Conservation (phyloP, 2,113 vertebrate genomes). For the Lates calcarifer region DNA sequence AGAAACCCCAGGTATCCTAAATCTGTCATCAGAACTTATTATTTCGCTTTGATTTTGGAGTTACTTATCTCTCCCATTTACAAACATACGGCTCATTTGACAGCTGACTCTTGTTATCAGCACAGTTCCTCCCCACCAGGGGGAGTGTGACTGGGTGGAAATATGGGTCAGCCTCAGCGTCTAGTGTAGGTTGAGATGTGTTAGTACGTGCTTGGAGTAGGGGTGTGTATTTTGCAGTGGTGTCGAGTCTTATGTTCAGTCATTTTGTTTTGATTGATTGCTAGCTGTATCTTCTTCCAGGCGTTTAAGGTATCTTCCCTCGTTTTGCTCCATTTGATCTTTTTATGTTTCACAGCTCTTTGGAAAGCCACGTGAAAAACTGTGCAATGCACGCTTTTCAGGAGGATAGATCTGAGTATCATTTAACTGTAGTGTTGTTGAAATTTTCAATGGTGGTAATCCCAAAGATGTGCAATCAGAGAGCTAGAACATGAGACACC, state of each 20-base stretch:
- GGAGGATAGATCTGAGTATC: not conserved
- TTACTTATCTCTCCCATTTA: not conserved
- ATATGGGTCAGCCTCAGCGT: slow-evolving; percentile 4
- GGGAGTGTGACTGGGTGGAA: slow-evolving; percentile 43
- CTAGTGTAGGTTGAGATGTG: not conserved
- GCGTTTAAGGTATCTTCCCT: not conserved
- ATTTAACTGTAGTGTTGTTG: not conserved
- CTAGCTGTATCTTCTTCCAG: not conserved
- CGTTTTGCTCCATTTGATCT: not conserved
- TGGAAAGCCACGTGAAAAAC: not conserved
- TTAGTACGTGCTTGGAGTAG: not conserved
- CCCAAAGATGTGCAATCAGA: not conserved
- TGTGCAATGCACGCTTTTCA: slow-evolving; percentile 1
- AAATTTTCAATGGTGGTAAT: not conserved
- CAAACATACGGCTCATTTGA: not conserved
- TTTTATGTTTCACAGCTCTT: not conserved
- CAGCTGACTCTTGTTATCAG: slow-evolving; percentile 34
- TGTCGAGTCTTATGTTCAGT: not conserved
- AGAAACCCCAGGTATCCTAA: slow-evolving; percentile 11
- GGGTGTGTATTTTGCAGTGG: slow-evolving; percentile 1
- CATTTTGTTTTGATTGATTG: not conserved
- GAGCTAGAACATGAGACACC: slow-evolving; percentile 14
- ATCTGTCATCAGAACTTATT: slow-evolving; percentile 10
- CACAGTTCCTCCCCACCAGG: slow-evolving; percentile 49
- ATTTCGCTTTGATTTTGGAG: slow-evolving; percentile 32